These are phyloP conservation scores for Nibea coibor DNA, from an alignment of 2,113 vertebrate genomes.

Conservation along the genomic window DNA sequence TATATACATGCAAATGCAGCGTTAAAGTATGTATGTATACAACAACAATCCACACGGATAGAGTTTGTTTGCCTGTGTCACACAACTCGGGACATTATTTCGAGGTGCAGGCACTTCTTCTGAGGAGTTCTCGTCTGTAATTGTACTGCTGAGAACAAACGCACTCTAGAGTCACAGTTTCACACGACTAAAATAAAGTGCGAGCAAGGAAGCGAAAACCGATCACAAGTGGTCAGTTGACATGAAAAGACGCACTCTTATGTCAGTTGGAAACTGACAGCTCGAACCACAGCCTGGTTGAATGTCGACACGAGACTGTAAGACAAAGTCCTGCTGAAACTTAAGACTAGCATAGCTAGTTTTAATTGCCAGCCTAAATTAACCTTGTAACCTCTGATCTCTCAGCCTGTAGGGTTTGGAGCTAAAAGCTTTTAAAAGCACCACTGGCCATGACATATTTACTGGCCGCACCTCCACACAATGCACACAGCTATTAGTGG, in stretches of 20 bases:
- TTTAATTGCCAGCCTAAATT: not conserved
- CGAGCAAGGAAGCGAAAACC: not conserved
- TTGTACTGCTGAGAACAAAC: not conserved
- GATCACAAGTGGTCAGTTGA: not conserved
- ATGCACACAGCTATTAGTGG: constrained; percentile 16
- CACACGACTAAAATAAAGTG: not conserved
- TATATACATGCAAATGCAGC: not conserved
- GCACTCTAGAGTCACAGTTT: not conserved
- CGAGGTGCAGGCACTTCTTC: not conserved
- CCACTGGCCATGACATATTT: not conserved
- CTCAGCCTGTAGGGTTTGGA: not conserved
- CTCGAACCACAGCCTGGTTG: constrained; percentile 20
- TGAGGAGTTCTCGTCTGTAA: too few relatives aligned
- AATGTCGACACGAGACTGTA: not conserved
- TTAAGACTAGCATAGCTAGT: not conserved
- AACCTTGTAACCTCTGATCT: not conserved
- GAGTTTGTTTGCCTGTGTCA: not conserved
- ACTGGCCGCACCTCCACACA: not conserved
- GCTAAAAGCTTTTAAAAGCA: constrained; percentile 14
- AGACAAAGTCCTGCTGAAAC: not conserved
- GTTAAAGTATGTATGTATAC: not conserved
- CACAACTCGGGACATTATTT: not conserved
- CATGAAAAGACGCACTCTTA: not conserved
- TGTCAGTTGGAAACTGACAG: not conserved
- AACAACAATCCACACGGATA: not conserved